Conservation (phyloP, 2,888 invertebrate genomes). For the Stenchaetothrips biformis region DNA sequence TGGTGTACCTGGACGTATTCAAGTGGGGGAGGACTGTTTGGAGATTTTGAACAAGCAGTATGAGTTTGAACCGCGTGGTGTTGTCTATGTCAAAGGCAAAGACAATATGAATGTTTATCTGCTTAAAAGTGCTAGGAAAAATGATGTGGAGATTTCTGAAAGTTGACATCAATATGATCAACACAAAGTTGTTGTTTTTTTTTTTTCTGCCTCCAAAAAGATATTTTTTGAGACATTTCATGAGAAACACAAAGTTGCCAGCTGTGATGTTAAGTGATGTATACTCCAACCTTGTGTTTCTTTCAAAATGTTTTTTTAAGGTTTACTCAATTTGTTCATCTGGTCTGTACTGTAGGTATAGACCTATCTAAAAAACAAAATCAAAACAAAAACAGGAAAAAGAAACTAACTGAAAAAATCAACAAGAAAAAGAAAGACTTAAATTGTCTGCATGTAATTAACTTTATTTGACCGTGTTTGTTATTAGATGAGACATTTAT, state of each 20-base stretch:
- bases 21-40: constrained; percentile 72
- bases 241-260: not conserved
- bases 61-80: constrained; percentile 86
- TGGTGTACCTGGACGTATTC: constrained; percentile 79
- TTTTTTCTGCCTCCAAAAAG: not conserved
- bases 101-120: constrained; percentile 91
- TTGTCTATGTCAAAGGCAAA: constrained; percentile 94
- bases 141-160: not conserved
- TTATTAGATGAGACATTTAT: not conserved
- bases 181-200: not conserved
- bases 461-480: not conserved
- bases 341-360: too few species aligned
- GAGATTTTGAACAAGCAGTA: constrained; percentile 66
- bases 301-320: not conserved
- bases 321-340: not conserved
- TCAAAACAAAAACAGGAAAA: not conserved
- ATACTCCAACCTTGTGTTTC: not conserved
- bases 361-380: not conserved
- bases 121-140: constrained; percentile 42
- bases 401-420: not conserved
- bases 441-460: too few species aligned
- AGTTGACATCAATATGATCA: not conserved
- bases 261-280: not conserved
- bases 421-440: not conserved
- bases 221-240: not conserved